Base-by-base conservation (phyloP, 1,140 invertebrate genomes). In the Caenorhabditis briggsae region DNA sequence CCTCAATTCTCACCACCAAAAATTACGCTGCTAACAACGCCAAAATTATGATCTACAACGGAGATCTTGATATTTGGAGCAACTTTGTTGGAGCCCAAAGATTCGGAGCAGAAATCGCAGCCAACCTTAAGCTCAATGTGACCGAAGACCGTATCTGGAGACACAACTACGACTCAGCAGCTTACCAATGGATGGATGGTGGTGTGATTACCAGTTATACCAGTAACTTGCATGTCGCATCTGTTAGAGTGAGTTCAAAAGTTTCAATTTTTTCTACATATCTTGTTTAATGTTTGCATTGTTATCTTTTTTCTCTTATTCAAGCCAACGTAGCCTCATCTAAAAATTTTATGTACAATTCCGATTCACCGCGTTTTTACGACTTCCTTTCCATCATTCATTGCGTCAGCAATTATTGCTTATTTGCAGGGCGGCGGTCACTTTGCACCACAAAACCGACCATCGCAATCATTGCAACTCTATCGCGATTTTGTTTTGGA, bases 401-500 rank as follows among this genome's bases (percentile, higher is more conserved):
- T 43, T 46, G 33, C 70, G 23, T 50, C 70, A 78, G 46, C 70
- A 41, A 70, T 18, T 18, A 82, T 82, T 53, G 46, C 74, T 48
- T 20, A 46, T 20, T 53, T 82, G 8, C 56, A 93, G 91, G 94
- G 93, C 43, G 92, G 93, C 86, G 94, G 94, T 83, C 94, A 94
- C 90, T 94, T 94, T 93, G 94, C 94, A 7, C 94, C 94, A 5
- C 91, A 92, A 87, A 93, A 94, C 88, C 92, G 93, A 87, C 93
- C 94, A 64, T 89, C 88, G 8, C 92, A 90, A 85, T 92, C 93
- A 16, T 90, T 94, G n/a, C 88, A 93, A 82, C 90, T 93, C 88
- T 89, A 93, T 65, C 86, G 86, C 12, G 90, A 89, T 56, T 93
- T 93, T 48, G 53, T 86, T 16, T 50, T 55, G 20, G 61, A 48